A percentile compares a stretch with the other conserved stretches of the same genome.
phyloP scores from a whole-genome alignment of 2,113 vertebrate genomes.

The Gobio gobio region DNA sequence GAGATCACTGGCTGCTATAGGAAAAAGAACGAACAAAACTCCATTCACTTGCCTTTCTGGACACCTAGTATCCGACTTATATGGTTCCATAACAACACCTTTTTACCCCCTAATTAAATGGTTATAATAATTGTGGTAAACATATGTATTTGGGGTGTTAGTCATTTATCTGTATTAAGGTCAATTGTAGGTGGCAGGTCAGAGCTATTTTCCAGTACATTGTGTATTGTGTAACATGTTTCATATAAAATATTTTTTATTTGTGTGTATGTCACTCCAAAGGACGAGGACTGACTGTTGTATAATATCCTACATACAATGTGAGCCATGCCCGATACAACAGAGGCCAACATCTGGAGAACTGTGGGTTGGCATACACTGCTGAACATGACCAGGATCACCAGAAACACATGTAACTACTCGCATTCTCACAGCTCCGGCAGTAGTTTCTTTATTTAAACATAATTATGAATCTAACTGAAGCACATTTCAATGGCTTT shows the following conservation, averaged over 20 bases:
- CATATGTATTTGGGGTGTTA: background rate
- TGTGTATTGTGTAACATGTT: background rate
- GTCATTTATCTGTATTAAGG: background rate
- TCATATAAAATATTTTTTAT: background rate
- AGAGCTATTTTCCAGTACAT: background rate
- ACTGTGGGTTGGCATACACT: background rate
- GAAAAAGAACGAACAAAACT: no score
- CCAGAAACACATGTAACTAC: conserved; percentile 10
- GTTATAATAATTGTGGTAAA: background rate
- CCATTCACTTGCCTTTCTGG: no score
- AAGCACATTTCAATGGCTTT: background rate
- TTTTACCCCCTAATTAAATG: background rate
- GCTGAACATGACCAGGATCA: conserved; percentile 12
- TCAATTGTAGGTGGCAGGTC: background rate
- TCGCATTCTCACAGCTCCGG: background rate
- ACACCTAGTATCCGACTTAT: background rate
- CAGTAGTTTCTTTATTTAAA: conserved; percentile 1
- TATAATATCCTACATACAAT: background rate
- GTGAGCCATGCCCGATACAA: background rate
- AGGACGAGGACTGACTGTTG: background rate
- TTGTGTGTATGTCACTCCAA: background rate
- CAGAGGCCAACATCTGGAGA: conserved; percentile 3
- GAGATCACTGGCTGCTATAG: no score
- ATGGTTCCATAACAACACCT: background rate
- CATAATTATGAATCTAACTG: background rate